phyloP scores from a whole-genome alignment of 2,797 vertebrate species.

The Crax fasciolata region DNA sequence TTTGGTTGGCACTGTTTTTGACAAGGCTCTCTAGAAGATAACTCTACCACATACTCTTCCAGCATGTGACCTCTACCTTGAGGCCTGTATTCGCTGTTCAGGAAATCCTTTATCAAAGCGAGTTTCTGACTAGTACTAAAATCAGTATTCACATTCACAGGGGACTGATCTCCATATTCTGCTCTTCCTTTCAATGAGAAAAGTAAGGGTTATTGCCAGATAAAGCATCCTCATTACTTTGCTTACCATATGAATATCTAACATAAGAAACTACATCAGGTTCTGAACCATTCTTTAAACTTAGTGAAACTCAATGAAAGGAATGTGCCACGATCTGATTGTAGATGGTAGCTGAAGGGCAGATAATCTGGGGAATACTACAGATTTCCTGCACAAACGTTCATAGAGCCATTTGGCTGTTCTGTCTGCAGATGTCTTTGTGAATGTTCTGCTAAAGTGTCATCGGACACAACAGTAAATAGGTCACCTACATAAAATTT shows the following conservation, averaged over 20 bases:
- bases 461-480: rapidly evolving
- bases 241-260: not conserved
- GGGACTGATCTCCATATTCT: not conserved
- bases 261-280: not conserved
- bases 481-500: not conserved
- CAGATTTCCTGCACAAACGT: not conserved
- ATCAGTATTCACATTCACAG: not conserved
- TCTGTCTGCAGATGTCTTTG: not conserved
- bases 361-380: not conserved
- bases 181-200: not conserved
- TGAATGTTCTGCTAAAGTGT: not conserved
- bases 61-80: not conserved
- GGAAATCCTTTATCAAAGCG: not conserved
- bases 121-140: not conserved
- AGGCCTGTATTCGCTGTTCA: not conserved
- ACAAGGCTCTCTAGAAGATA: not conserved
- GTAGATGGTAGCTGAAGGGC: not conserved
- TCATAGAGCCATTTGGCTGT: not conserved
- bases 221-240: not conserved
- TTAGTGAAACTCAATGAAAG: not conserved
- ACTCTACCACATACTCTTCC: not conserved
- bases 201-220: not conserved
- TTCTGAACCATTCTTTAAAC: not conserved
- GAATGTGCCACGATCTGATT: not conserved
- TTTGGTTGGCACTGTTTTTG: not conserved